phyloP scores from a whole-genome alignment of 2,113 vertebrate species.

The Pogona vitticeps region DNA sequence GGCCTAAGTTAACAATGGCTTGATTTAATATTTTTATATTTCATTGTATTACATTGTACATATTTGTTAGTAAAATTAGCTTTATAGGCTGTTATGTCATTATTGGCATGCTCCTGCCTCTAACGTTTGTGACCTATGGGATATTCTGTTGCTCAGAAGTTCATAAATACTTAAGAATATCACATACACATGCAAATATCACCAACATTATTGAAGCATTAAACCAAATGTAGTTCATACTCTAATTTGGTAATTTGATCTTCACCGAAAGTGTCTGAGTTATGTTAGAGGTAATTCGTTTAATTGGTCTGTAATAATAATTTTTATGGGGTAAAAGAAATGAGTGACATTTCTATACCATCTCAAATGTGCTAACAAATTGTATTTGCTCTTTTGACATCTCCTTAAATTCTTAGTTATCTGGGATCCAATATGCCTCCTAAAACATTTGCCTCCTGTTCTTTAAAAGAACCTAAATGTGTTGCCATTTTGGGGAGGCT shows the following conservation, averaged over 20 bases:
- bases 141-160: neutral
- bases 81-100: neutral
- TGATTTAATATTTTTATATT: neutral
- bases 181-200: neutral
- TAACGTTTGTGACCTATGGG: neutral
- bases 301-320: conserved; percentile 33
- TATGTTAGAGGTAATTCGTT: conserved; percentile 33
- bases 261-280: conserved; percentile 5
- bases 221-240: conserved; percentile 17
- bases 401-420: conserved; percentile 25
- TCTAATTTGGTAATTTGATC: conserved; percentile 50
- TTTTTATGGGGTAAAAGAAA: conserved; percentile 36
- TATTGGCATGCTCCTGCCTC: neutral
- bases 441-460: neutral
- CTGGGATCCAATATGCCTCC: neutral
- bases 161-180: conserved; percentile 9
- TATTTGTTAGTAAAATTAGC: neutral
- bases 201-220: conserved; percentile 33
- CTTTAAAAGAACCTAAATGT: conserved; percentile 7
- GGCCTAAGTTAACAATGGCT: too few relatives aligned
- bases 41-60: neutral
- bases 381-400: neutral
- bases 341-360: conserved; percentile 42
- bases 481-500: too few relatives aligned
- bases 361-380: conserved; percentile 40